Base-by-base conservation (phyloP, 1,140 invertebrate genomes). In the Trichonephila clavipes region DNA sequence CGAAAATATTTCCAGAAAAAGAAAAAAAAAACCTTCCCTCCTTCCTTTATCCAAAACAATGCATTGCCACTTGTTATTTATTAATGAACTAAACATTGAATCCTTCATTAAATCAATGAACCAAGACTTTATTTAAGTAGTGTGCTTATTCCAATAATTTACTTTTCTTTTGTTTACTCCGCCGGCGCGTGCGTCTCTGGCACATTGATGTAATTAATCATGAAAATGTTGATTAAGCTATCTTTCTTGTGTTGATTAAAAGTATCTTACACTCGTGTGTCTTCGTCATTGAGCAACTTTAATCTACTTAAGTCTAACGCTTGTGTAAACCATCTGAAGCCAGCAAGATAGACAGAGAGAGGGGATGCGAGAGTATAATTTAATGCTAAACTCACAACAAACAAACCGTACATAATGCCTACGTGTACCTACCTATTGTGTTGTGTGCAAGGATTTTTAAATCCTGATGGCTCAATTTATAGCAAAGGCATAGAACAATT, bases 391-490 rank as follows among this genome's bases (percentile, higher is more conserved):
- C 81, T 85, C 34, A 28, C 61, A 14, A n/a, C 90, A 92, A 92
- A 92, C 90, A 92, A 85, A 92, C 90, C 81, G 18, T 72, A 90
- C 72, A 69, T 89, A 69, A 89, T 51, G 64, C 66, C 51, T 58
- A 51, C 44, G 64, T 51, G 87, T 34, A 72, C 88, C 10, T 34
- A 81, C 51, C 77, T 61, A 85, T 85, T 85, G 82, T 85, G 28
- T 66, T 66, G 24, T 4, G 72, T 24, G 12, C n/a, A 34, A 44
- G 44, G 72, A 92, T 92, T 92, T 92, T 92, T 92, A 92, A 92
- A 92, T 92, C 77, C n/a, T 92, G 90, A 92, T 81, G 72, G 90
- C 64, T 92, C 90, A 92, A 61, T 92, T 69, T 88, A 69, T 72
- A 66, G 62, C 44, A 88, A 88, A 88, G 87, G 62, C 82, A 85